phyloP scores from a whole-genome alignment of 2,888 invertebrate genomes.

The Drosophila niveifrons region DNA sequence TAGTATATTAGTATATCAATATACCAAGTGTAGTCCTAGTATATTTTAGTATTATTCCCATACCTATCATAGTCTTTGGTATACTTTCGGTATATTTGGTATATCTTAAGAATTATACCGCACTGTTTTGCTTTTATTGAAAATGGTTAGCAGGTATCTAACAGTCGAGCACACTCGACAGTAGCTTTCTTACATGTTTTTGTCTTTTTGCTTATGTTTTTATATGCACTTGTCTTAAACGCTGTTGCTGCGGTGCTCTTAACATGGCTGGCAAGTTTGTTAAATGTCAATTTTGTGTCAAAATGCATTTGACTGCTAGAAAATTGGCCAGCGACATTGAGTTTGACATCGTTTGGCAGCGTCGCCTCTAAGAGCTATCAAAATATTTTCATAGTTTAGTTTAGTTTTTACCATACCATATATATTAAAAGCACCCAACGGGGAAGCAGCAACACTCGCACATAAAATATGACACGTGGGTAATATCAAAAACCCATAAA shows the following conservation, averaged over 20 bases:
- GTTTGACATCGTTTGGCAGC: conserved; percentile 15
- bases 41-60: no score
- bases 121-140: no score
- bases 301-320: conserved; percentile 60
- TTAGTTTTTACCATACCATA: conserved; percentile 6
- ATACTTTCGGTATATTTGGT: no score
- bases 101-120: no score
- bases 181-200: no score
- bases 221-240: conserved; percentile 46
- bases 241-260: conserved; percentile 34
- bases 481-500: conserved; percentile 72
- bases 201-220: conserved; percentile 20
- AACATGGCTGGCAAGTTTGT: conserved; percentile 74
- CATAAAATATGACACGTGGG: conserved; percentile 76
- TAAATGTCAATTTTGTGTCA: conserved; percentile 83
- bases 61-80: no score
- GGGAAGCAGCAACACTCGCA: conserved; percentile 7
- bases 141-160: no score
- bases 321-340: conserved; percentile 41
- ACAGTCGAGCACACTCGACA: no score
- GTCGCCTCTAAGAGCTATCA: conserved; percentile 47
- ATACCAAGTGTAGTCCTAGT: no score
- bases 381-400: conserved; percentile 55
- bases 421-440: conserved; percentile 41
- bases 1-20: no score